Conservation (phyloP, 2,113 vertebrate genomes). For the Prochilodus magdalenae region DNA sequence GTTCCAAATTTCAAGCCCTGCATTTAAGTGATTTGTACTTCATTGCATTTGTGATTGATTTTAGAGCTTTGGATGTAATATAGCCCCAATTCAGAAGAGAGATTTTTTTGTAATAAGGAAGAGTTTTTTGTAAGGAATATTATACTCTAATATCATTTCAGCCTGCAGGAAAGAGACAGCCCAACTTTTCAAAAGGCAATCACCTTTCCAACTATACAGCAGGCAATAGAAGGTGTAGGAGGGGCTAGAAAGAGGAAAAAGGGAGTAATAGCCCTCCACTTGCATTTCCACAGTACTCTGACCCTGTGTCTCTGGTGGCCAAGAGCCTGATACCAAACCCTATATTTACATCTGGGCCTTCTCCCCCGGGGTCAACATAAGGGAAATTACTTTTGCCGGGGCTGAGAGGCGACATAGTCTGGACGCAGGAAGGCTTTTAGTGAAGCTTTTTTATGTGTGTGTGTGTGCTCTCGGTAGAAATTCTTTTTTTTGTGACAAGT, state of each 20-base stretch:
- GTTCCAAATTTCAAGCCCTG: too few species aligned
- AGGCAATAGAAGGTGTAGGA: conserved; percentile 20
- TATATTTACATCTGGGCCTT: conserved; percentile 33
- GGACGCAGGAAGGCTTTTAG: conserved; percentile 39
- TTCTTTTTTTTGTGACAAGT: conserved; percentile 19
- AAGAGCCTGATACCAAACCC: conserved; percentile 25
- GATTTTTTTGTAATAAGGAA: neutral
- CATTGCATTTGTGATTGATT: too few species aligned
- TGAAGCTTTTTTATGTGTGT: neutral
- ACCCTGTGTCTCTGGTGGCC: conserved; percentile 19
- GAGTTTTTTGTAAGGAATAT: neutral
- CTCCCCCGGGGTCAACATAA: conserved; percentile 12
- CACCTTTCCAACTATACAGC: neutral
- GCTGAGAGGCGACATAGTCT: conserved; percentile 16
- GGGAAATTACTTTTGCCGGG: conserved; percentile 34
- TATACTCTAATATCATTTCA: conserved; percentile 9
- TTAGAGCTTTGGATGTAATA: neutral
- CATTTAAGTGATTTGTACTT: too few species aligned
- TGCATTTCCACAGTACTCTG: conserved; percentile 10
- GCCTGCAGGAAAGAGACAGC: neutral
- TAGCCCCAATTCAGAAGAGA: neutral
- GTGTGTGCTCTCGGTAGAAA: conserved; percentile 5
- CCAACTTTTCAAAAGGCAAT: conserved; percentile 26
- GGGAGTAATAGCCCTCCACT: conserved; percentile 23
- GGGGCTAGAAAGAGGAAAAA: neutral